Evolutionary conservation across 2,888 invertebrate species (phyloP), one percentile per base, ranked within the genome.

Genomic region (Diaperis boleti): DNA sequence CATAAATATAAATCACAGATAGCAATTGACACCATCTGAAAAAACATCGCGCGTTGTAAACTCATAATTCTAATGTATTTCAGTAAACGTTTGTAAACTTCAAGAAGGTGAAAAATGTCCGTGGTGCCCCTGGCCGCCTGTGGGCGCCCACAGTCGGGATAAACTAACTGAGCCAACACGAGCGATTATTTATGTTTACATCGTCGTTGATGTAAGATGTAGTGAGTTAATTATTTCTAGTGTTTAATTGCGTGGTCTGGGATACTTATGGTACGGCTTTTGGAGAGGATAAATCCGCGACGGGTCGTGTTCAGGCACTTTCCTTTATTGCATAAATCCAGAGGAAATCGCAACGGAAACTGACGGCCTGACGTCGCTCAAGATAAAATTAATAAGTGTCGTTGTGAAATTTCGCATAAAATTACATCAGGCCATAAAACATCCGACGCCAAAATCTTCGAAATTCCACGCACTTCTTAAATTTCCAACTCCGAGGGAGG

Each of bases 151-250:
- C 22, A 52, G 52, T 18, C 37, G 52, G 52, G n/a, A 20, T 37
- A 39, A 35, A 29, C 44, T 13, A 20, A n/a, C n/a, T n/a, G n/a
- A 33, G n/a, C 33, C 26, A 15, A 37, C 45, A 47, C 35, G 22
- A 45, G 57, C 33, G 45, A 54, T 54, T 55, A 55, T 64, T 64
- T 55, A 56, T 47, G 60, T 55, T 60, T 49, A 64, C 55, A 55
- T 64, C 15, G 15, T 18, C 54, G 64, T 50, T 64, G 60, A 61
- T 64, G 59, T 64, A 64, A 64, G 57, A 64, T 61, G 64, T 45
- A 49, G 64, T 61, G 31, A 64, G 64, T 64, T 64, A 64, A 64
- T 64, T 64, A 60, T 60, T 60, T 56, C 56, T 64, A 52, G 60
- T 22, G 52, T 64, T 61, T 64, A 64, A 64, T 64, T 64, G 64